Base-by-base conservation (phyloP, 2,797 vertebrate species). In the Lophius americanus region DNA sequence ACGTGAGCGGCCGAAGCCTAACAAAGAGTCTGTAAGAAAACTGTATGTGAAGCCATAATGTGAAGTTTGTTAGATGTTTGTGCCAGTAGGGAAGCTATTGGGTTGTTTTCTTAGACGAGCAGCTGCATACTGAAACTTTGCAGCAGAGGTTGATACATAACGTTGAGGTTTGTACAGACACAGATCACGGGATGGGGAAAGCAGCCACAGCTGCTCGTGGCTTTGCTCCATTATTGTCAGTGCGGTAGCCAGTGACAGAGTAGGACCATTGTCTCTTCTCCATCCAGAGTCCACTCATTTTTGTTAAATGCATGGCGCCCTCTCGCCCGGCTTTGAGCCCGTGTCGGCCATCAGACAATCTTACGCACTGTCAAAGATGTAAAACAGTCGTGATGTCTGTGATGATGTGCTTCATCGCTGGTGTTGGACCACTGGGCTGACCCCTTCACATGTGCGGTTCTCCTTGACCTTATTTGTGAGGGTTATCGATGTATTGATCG, bases 31-130 rank as follows among this genome's bases (percentile, higher is more conserved):
- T 42, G 52, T 73, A 57, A 64, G 47, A 68, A 64, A 57, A 64
- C 61, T 12, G 60, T 51, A 35, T 60, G 62, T 80, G 65, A 73
- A 85, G 86, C 79, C 82, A 81, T 84, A 78, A 44, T 62, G 52
- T 73, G 52, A 61, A 68, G 41, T 51, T 43, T 48, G n/a, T 58
- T n/a, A 65, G 48, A 7, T 47, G 60, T 69, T 52, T 77, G 23
- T 43, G 71, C 48, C 44, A 4, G 60, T 33, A 10, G 61, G 32
- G 39, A 65, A 33, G 51, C 46, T 9, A 9, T 66, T n/a, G 50
- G 36, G 53, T 51, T 36, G 53, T 68, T 69, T 72, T 49, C 37
- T 38, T 9, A 47, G 36, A n/a, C 9, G 9, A 51, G 46, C 51
- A 8, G 48, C 41, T 66, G 42, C 48, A 49, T 33, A 47, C 47